phyloP scores from a whole-genome alignment of 2,113 vertebrate species.

The Saguinus imperator region DNA sequence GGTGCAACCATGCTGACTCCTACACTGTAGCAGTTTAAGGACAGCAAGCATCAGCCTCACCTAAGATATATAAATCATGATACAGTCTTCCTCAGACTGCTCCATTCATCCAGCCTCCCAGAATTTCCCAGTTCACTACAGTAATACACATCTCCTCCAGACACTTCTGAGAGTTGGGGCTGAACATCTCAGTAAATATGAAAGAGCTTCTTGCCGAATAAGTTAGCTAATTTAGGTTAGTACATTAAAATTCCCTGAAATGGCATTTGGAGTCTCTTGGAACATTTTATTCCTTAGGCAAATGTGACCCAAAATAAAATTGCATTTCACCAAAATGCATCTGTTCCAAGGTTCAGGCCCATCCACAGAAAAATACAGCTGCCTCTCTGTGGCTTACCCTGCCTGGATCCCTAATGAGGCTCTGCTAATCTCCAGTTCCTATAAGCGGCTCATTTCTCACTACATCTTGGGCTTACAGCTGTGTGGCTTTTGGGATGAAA shows the following conservation, averaged over 20 bases:
- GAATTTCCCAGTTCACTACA: not conserved
- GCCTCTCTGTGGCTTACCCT: not conserved
- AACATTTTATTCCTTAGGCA: not conserved
- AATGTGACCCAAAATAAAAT: not conserved
- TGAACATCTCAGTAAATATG: not conserved
- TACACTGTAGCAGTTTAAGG: conserved; percentile 15
- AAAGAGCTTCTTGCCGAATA: not conserved
- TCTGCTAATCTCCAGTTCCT: not conserved
- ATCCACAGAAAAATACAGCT: not conserved
- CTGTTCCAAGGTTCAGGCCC: not conserved
- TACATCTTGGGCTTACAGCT: not conserved
- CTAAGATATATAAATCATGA: not conserved
- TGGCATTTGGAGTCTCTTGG: not conserved
- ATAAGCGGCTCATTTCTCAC: not conserved
- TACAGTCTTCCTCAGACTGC: not conserved
- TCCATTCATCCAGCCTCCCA: not conserved
- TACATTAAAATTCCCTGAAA: not conserved
- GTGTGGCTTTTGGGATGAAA: conserved; percentile 7
- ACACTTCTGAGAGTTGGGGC: not conserved
- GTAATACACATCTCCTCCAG: not conserved
- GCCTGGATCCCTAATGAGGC: not conserved
- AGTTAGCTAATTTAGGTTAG: not conserved
- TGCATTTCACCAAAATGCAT: not conserved
- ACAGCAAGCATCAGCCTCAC: not conserved
- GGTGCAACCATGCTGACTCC: conserved; percentile 38